Base-by-base conservation (phyloP, 2,113 vertebrate genomes). In the Strigops habroptila region DNA sequence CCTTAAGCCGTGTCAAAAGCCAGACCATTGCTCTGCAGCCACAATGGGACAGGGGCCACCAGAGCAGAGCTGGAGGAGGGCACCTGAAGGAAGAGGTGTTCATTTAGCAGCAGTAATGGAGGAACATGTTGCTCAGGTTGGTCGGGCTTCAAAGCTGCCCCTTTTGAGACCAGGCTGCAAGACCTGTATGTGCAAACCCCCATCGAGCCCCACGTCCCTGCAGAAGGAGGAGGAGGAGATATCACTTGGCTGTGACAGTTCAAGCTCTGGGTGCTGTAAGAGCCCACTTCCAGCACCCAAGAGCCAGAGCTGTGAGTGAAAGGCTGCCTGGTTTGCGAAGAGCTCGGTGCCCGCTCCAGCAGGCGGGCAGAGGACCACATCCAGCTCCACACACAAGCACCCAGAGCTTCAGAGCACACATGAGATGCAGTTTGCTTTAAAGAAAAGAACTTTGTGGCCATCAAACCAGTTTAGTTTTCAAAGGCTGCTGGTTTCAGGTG, bases 71-170 rank as follows among this genome's bases (percentile, higher is more conserved):
- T 7, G 4, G 57, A 71, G 35, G 51, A 69, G 28, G 9, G 60
- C 30, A 24, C 31, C 16, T 37, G 30, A 31, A 28, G 27, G 76
- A 33, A 14, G 60, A 73, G 53, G 33, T 64, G 31, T 64, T 49
- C 43, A 30, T 30, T 93, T 49, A 65, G 69, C 9, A 5, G 43
- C 49, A 53, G 43, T 12, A 60, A 80, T n/a, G 25, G 86, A 85
- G 83, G 91, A 69, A 92, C 92, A 94, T 68, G 96, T 57, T 23
- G 6, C 91, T 94, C 96, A 91, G 79, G 94, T 93, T 93, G 78
- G 83, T 90, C 62, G 2, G 82, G 93, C 51, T 95, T 46, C 35
- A 15, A 35, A 87, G 69, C 53, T 30, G n/a, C 46, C 69, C 90
- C 7, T 67, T 27, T 30, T 9, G 41, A 95, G 88, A 63, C 33